Evolutionary conservation across 2,888 invertebrate species (phyloP), one percentile per base, ranked within the genome.

Genomic region (Ennomos quercinarius): DNA sequence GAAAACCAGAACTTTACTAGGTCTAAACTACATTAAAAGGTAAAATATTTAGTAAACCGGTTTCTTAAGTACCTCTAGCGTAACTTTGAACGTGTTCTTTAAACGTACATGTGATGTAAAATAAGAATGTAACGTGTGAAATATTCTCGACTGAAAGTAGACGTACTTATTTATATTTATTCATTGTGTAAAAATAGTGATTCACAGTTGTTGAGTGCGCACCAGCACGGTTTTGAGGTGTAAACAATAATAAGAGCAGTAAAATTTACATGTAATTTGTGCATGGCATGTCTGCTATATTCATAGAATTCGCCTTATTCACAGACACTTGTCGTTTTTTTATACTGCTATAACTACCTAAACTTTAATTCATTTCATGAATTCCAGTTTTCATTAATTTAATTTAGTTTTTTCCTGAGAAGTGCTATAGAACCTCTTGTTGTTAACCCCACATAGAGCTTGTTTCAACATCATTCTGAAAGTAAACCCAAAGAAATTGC

Each of bases 31-130:
- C 72, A 71, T 73, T 70, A 10, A 64, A 74, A 78, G 75, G 78
- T 82, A 78, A 72, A 67, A 64, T 73, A 74, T 68, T 73, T 66
- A 66, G 38, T 51, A 11, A 76, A 77, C 79, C 70, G 73, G 80
- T 80, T 78, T 27, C 53, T 35, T 40, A n/a, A 43, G n/a, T 12
- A 42, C 8, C 10, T n/a, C 37, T 76, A 71, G 60, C 61, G 54
- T 67, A 76, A 77, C 52, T 50, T 57, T 40, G 47, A 57, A 48
- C 56, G 58, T 62, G 49, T 51, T 61, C 13, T 47, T 37, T 39
- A 44, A 39, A 41, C 36, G 46, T 47, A 57, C 38, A 43, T 5
- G n/a, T n/a, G 11, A 9, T 36, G 36, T 2, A 0, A 52, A 53
- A 38, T 17, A 35, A 38, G 10, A 17, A 34, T 52, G 27, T 51